Conservation (phyloP, 1,140 invertebrate genomes). For the Hyles euphorbiae region DNA sequence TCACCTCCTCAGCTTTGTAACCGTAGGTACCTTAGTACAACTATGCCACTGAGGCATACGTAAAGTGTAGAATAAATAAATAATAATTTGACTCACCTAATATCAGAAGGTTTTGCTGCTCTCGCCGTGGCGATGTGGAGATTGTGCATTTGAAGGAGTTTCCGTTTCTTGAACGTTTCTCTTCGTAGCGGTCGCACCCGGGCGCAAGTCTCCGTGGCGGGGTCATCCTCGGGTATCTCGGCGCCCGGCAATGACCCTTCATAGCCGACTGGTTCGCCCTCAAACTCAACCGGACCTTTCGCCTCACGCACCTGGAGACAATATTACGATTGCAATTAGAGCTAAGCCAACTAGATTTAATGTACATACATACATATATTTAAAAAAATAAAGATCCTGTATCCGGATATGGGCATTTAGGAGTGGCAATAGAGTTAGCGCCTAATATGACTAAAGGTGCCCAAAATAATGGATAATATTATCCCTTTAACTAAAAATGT, state of each 20-base stretch:
- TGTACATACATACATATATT: too few species aligned
- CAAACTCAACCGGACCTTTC: constrained; percentile 57
- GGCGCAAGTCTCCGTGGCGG: constrained; percentile 38
- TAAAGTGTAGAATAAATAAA: constrained; percentile 1
- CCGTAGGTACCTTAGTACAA: background rate
- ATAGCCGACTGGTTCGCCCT: constrained; percentile 77
- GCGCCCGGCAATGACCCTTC: constrained; percentile 78
- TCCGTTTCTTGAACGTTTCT: constrained; percentile 84
- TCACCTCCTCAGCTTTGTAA: too few species aligned
- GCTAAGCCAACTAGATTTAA: too few species aligned
- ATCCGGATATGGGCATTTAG: too few species aligned
- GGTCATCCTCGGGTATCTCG: constrained; percentile 22
- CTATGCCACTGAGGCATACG: background rate
- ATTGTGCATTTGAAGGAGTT: constrained; percentile 83
- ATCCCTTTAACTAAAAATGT: too few species aligned
- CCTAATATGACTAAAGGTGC: too few species aligned
- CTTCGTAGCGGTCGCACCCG: constrained; percentile 48
- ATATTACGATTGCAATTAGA: too few species aligned
- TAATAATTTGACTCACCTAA: constrained; percentile 43
- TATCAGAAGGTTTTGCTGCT: constrained; percentile 79
- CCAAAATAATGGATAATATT: too few species aligned
- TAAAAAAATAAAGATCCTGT: too few species aligned
- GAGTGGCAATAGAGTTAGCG: too few species aligned
- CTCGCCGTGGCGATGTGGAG: constrained; percentile 84
- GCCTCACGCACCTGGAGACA: constrained; percentile 53